phyloP scores from a whole-genome alignment of 2,113 vertebrate genomes.

The Seriola quinqueradiata region DNA sequence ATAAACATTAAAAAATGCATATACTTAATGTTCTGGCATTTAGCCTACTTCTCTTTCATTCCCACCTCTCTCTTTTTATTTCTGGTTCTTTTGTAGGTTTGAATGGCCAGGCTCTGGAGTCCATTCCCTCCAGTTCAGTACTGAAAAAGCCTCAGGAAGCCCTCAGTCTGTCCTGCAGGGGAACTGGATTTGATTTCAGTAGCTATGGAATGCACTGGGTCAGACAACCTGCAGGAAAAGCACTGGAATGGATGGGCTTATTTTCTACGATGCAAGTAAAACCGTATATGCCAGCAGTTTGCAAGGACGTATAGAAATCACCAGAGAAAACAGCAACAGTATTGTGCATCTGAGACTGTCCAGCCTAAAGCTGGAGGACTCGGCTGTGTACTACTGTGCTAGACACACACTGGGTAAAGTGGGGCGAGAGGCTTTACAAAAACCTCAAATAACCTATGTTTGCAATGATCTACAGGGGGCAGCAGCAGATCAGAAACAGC shows the following conservation, averaged over 20 bases:
- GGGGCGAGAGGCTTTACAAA: conserved; percentile 7
- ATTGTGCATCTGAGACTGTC: conserved; percentile 44
- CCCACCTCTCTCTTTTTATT: not conserved
- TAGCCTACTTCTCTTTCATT: not conserved
- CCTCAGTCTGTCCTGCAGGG: conserved; percentile 65
- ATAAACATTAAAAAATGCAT: not conserved
- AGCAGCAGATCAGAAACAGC: not conserved
- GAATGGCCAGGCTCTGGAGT: conserved; percentile 54
- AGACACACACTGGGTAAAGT: not conserved
- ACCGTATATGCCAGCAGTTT: conserved; percentile 22
- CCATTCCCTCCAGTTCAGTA: conserved; percentile 53
- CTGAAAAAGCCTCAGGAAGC: conserved; percentile 52
- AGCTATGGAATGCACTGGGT: conserved; percentile 59
- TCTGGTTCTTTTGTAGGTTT: conserved; percentile 40
- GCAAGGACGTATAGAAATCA: conserved; percentile 36
- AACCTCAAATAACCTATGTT: not conserved
- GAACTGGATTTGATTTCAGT: conserved; percentile 35
- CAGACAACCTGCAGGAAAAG: conserved; percentile 55
- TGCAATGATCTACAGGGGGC: not conserved
- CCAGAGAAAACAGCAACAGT: conserved; percentile 52
- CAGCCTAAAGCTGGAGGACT: conserved; percentile 33
- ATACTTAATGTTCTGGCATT: not conserved
- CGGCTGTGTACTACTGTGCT: conserved; percentile 55
- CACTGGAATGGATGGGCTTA: conserved; percentile 59
- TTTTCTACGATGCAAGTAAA: conserved; percentile 37